Conservation (phyloP, 35 echinoderm and acorn worm genomes). For the Ptychodera flava region DNA sequence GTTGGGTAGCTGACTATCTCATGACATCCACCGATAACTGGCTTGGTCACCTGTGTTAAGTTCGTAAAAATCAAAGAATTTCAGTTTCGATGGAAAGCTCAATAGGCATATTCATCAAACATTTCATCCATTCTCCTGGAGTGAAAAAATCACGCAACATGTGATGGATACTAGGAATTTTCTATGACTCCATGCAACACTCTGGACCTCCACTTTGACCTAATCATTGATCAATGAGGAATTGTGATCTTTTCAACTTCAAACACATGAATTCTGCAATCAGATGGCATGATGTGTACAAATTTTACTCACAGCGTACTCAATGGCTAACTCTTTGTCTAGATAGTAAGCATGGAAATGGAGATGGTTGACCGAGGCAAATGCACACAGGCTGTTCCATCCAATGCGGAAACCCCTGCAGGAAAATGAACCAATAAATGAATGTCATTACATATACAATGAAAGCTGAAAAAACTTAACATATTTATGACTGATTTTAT, state of each 20-base stretch:
- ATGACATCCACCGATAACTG: slow-evolving; percentile 41
- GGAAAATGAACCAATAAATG: slow-evolving; percentile 1
- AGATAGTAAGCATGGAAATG: slow-evolving; percentile 97
- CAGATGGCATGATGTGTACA: too few relatives aligned
- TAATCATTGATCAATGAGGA: too few relatives aligned
- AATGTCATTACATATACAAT: not conserved
- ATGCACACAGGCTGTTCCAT: slow-evolving; percentile 87
- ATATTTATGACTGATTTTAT: not conserved
- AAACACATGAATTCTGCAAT: too few relatives aligned
- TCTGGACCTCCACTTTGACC: too few relatives aligned
- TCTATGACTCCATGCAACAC: too few relatives aligned
- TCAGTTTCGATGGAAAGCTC: too few relatives aligned
- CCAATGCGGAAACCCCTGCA: slow-evolving; percentile 72
- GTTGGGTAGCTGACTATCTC: slow-evolving; percentile 59
- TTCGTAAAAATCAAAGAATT: too few relatives aligned
- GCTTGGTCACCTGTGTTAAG: slow-evolving; percentile 17
- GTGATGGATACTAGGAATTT: too few relatives aligned
- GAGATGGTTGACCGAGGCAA: slow-evolving; percentile 95
- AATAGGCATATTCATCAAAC: too few relatives aligned
- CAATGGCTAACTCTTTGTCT: slow-evolving; percentile 42
- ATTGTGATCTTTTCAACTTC: too few relatives aligned
- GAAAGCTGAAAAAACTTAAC: not conserved
- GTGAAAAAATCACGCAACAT: too few relatives aligned
- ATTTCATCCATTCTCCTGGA: too few relatives aligned
- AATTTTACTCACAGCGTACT: slow-evolving; percentile 56